Base-by-base conservation (phyloP, 2,113 vertebrate genomes). In the Entomyzon cyanotis region DNA sequence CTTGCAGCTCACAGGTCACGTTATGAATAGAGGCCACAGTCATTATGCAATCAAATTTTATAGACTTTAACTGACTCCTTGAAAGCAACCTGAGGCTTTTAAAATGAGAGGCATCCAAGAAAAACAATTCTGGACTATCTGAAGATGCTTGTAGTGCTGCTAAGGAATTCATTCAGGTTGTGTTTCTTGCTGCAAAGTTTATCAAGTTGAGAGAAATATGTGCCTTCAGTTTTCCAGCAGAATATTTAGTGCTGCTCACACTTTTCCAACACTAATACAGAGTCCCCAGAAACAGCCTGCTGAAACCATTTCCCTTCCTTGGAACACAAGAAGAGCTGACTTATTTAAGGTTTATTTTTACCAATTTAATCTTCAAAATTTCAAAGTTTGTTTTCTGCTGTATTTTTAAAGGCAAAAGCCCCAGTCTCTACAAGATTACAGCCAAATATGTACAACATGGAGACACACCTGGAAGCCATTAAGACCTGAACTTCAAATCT, bases 401-500 rank as follows among this genome's bases (percentile, higher is more conserved):
- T 98, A 96, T 97, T 98, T 98, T 95, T 93, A 71, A 95, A 98
- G 97, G 97, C 97, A 96, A 83, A 83, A 89, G 52, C 84, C 81
- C 96, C 96, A 97, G 95, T 63, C 84, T 78, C 92, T 89, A 16
- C 85, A 94, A 92, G 95, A 89, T 52, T 79, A 63, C 63, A 95
- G 97, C 96, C 93, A 95, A 95, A 93, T 89, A 89, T 65, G 27
- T 41, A 89, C 84, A 96, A 90, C 92, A 92, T 94, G 15, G 87
- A 89, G 82, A 77, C 95, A 93, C 97, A 98, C 98, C 98, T 98
- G 97, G 96, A 98, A 98, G 76, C 87, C 94, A 96, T 98, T 98
- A 98, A 94, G 76, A 89, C 75, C 85, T 90, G 84, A 73, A 83
- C 94, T 97, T 97, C 95, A 95, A 96, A 96, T 93, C 87, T 65